Evolutionary conservation across 2,113 vertebrate species (phyloP), one percentile per base, ranked within the genome.

Genomic region (Zingel zingel): DNA sequence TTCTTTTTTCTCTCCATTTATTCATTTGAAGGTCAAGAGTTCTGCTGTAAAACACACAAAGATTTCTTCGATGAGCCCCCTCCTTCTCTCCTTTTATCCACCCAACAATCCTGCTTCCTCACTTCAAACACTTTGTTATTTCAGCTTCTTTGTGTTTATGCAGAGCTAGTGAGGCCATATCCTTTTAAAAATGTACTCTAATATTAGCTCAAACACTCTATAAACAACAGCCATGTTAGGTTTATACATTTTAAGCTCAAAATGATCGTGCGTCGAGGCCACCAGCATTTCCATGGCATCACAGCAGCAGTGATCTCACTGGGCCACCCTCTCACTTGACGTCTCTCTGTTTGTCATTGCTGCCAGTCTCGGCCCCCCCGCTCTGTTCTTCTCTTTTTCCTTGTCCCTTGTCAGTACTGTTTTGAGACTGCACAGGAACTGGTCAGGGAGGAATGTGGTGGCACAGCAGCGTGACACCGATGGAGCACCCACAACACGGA

Each of bases 91-190:
- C 84, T 84, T 90, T 85, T 72, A 90, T 92, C 85, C 81, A 78
- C 63, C 73, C 81, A 91, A 91, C 91, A 93, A 91, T 92, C 82
- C 62, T 79, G 80, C 84, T 93, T 94, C 94, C 94, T 92, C 77
- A 83, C 86, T 88, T 92, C 90, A 93, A 90, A 91, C 67, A 50
- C 75, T 54, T 58, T 94, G 92, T 93, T 94, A 81, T 93, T 93
- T 91, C 93, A 94, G 94, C 91, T 92, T 94, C 63, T 78, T 51
- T 14, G 36, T 91, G 90, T 92, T 93, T 91, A 77, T n/a, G 59
- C 9, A 48, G n/a, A 70, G 18, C 51, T 66, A 33, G 11, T 73
- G 78, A 86, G 74, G 65, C 81, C 70, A 85, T 63, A 76, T 91
- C 89, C 86, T 78, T 70, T 76, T 48, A 39, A 85, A 43, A 75